Evolutionary conservation across 2,888 invertebrate species (phyloP).

Genomic region (Neoitamus cyanurus): DNA sequence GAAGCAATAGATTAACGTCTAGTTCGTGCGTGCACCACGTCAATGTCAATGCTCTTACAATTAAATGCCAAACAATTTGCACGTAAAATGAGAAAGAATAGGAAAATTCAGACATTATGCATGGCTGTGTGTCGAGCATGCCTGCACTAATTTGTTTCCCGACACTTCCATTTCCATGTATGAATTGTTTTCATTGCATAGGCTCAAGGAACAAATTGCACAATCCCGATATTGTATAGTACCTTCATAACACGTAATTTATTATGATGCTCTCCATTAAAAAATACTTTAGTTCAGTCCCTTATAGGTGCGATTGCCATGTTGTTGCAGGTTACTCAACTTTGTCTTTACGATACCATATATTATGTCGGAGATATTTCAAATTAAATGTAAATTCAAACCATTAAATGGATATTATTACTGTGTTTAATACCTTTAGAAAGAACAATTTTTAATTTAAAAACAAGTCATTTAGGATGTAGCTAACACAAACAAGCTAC

Average conservation of each 20-base stretch:
- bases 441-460: too few species aligned
- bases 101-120: neutral
- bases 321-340: too few species aligned
- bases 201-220: neutral
- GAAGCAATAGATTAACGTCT: neutral
- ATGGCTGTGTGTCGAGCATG: neutral
- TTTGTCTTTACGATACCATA: too few species aligned
- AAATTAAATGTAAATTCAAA: too few species aligned
- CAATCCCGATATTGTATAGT: neutral
- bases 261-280: neutral
- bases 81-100: neutral
- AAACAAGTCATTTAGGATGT: too few species aligned
- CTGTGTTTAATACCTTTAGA: too few species aligned
- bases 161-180: neutral
- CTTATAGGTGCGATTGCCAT: too few species aligned
- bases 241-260: neutral
- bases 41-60: neutral
- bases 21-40: neutral
- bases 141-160: neutral
- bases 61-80: neutral
- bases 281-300: too few species aligned
- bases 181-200: neutral
- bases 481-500: too few species aligned
- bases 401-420: too few species aligned
- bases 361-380: too few species aligned